phyloP scores from a whole-genome alignment of 35 echinoderm and acorn worm species.

The Amphiura filiformis region DNA sequence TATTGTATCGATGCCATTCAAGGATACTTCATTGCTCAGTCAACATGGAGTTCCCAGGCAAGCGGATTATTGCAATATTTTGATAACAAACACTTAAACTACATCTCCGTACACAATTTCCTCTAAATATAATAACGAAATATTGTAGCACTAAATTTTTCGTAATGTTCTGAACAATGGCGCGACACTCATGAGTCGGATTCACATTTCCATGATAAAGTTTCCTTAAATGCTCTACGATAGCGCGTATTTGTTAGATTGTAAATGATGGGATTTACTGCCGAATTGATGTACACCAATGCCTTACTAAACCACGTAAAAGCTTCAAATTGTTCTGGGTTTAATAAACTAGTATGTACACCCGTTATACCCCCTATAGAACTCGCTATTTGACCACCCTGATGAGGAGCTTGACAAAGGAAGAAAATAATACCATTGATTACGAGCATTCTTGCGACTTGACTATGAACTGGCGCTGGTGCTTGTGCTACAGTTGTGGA shows the following conservation, averaged over 20 bases:
- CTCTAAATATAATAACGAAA: too few species aligned
- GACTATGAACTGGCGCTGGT: background rate
- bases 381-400: background rate
- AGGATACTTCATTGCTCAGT: too few species aligned
- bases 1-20: too few species aligned
- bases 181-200: background rate
- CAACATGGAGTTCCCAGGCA: too few species aligned
- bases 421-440: conserved; percentile 51
- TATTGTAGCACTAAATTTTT: too few species aligned
- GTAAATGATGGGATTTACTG: conserved; percentile 44
- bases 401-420: conserved; percentile 36
- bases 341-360: background rate
- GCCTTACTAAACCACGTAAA: conserved; percentile 14
- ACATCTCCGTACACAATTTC: too few species aligned
- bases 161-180: too few species aligned
- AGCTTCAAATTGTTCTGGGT: background rate
- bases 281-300: conserved; percentile 50
- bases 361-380: background rate
- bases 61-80: too few species aligned
- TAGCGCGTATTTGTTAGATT: conserved; percentile 44
- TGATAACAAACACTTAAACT: too few species aligned
- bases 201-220: background rate
- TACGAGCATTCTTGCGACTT: conserved; percentile 36
- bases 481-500: background rate
- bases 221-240: conserved; percentile 25